Conservation (phyloP, 2,797 vertebrate genomes). For the Hafferia zeledoni region DNA sequence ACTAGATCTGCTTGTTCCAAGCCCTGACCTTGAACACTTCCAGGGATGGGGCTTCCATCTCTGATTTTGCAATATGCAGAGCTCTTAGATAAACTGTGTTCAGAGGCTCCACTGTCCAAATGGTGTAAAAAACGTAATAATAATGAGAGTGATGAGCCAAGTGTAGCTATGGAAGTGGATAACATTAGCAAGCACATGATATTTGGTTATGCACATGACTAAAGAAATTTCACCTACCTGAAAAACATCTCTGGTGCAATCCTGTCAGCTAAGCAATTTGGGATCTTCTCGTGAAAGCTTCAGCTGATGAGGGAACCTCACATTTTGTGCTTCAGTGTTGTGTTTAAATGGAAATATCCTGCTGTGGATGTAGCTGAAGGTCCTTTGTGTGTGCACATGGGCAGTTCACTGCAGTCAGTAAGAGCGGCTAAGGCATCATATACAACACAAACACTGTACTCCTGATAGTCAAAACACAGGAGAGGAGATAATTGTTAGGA, state of each 20-base stretch:
- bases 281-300: not conserved
- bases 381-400: not conserved
- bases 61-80: not conserved
- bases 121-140: not conserved
- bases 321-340: accelerated
- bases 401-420: not conserved
- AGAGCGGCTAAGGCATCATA: not conserved
- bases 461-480: not conserved
- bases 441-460: not conserved
- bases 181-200: not conserved
- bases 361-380: not conserved
- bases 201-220: not conserved
- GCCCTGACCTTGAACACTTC: not conserved
- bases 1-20: not conserved
- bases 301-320: not conserved
- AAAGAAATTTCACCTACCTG: not conserved
- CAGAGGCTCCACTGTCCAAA: not conserved
- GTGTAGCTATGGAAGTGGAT: not conserved
- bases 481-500: not conserved
- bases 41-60: not conserved
- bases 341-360: not conserved
- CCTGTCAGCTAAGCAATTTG: not conserved
- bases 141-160: not conserved
- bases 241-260: not conserved
- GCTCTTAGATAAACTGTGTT: not conserved